Conservation (phyloP, 2,888 invertebrate species). For the Mythimna albipuncta region DNA sequence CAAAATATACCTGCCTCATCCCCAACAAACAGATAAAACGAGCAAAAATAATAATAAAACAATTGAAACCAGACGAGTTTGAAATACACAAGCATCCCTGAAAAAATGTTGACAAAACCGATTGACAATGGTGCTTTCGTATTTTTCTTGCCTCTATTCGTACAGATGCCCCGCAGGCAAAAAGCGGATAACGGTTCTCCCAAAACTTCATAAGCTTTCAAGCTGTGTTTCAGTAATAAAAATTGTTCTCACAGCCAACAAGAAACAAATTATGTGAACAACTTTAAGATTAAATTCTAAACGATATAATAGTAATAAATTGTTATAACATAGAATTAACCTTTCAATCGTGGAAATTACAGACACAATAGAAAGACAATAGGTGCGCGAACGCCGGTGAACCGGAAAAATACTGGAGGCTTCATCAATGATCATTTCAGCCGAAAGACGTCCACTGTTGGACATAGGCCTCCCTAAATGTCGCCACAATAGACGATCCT, state of each 20-base stretch:
- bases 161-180: background rate
- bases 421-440: too few species aligned
- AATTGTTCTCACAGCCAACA: background rate
- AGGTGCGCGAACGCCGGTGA: too few species aligned
- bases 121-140: slow-evolving; percentile 8
- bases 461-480: too few species aligned
- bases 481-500: too few species aligned
- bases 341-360: too few species aligned
- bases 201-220: background rate
- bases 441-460: too few species aligned
- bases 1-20: background rate
- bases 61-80: background rate
- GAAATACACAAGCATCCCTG: background rate
- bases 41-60: background rate
- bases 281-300: background rate
- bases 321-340: background rate
- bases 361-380: too few species aligned
- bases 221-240: background rate
- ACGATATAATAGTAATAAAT: background rate
- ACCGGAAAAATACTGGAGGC: too few species aligned
- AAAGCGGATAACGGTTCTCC: background rate
- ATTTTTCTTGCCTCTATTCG: background rate
- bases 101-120: background rate
- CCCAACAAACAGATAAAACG: background rate
- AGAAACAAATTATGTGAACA: background rate